Evolutionary conservation across 1,140 invertebrate species (phyloP).

Genomic region (Drosophila tani): DNA sequence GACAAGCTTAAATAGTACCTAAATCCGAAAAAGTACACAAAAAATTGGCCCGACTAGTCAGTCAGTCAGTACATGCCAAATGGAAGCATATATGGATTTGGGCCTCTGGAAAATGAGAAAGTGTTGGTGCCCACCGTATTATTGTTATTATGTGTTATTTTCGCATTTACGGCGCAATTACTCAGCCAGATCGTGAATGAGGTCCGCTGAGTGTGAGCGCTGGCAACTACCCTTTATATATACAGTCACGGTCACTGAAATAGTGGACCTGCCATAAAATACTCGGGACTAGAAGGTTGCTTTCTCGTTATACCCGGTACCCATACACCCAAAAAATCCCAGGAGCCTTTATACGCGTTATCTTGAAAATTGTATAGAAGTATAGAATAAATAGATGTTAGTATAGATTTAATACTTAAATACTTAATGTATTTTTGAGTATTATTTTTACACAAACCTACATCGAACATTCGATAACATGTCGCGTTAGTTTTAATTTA

Average conservation of each 20-base stretch:
- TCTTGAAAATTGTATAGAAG: too few species aligned
- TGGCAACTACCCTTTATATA: background rate
- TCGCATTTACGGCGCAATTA: constrained; percentile 50
- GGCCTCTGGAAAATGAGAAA: background rate
- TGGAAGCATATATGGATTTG: constrained; percentile 2
- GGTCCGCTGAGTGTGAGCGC: background rate
- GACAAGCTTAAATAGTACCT: background rate
- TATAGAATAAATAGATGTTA: too few species aligned
- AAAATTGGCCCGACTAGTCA: background rate
- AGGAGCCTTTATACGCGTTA: too few species aligned
- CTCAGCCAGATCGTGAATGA: constrained; percentile 29
- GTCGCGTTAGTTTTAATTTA: too few species aligned
- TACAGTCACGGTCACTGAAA: background rate
- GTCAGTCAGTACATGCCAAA: constrained; percentile 11
- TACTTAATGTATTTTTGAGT: too few species aligned
- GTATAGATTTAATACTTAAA: too few species aligned
- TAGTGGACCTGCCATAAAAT: too few species aligned
- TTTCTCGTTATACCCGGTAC: too few species aligned
- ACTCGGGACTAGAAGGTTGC: too few species aligned
- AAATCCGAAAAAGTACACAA: constrained; percentile 15
- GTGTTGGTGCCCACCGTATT: constrained; percentile 5
- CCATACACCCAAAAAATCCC: too few species aligned
- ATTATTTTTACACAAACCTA: too few species aligned
- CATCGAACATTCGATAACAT: too few species aligned
- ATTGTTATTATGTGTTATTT: constrained; percentile 11